Evolutionary conservation across 37 sponge, comb jelly and placozoan genomes (phyloP), one percentile per base, ranked within the genome.

Genomic region (Petrosia ficiformis): DNA sequence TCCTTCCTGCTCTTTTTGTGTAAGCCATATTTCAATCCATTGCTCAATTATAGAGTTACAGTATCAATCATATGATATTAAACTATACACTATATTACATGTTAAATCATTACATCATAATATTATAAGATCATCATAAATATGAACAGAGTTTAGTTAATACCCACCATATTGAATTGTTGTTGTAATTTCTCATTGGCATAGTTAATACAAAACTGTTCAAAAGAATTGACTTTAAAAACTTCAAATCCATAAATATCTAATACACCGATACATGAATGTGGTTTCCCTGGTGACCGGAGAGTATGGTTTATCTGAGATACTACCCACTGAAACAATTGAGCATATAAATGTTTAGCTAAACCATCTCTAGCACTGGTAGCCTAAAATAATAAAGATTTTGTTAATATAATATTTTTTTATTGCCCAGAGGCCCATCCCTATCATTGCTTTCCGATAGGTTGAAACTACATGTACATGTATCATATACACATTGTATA

Each of bases 141-240:
- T 48, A 14, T 14, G 54, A 19, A 14, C 8, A 48, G 54, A 19
- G 54, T 48, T 11, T 1, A 68, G 30, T 40, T 11, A 42, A 4
- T 8, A 5, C 73, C 29, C 29, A 90, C 91, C 77, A 71, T 67
- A 35, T 87, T 93, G 86, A 96, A 96, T 63, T 93, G 90, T 59
- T 93, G 97, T 69, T 96, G 97, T 35, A 96, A 73, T 69, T 93
- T 96, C 78, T 96, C 97, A 67, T 96, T 96, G 37, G 97, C 93
- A 77, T 90, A 96, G 89, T 96, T 96, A 72, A 96, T 96, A 68
- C 97, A 96, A 48, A 96, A 93, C 86, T 96, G 97, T 68, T 96
- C 97, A 80, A 96, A 96, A 21, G 75, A 80, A 79, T 96, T 96
- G 58, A 77, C 73, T 19, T 14, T 8, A 14, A 48, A 48, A 48